Base-by-base conservation (phyloP, 2,888 invertebrate genomes). In the Oscheius sp. region DNA sequence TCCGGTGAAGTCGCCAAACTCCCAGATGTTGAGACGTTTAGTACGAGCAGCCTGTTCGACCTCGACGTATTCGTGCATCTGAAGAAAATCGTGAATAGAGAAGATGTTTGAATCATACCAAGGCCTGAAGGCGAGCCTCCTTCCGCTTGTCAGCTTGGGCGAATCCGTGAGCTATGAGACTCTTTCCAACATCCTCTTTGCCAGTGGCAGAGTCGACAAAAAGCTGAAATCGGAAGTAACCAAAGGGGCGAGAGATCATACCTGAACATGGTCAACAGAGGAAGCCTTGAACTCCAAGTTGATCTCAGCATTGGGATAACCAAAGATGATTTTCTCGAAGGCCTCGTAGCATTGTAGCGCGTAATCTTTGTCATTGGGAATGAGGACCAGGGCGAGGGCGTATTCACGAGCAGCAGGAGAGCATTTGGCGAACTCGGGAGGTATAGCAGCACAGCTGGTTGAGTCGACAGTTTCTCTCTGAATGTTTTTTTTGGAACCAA, bases 1-100 rank as follows among this genome's bases (percentile, higher is more conserved):
- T 42, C 42, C 42, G 7, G 94, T 94, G 91, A 97, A 95, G 91
- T 99, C 99, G n/a, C 99, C 99, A 90, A 98, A 98, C 89, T 94
- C 94, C 98, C 98, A 99, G 88, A 99, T 93, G 90, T 94, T 94
- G 86, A 93, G 92, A 90, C 95, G 95, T 48, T 89, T 88, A 35
- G 75, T 76, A 76, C 91, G 90, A 48, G 91, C 91, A 50, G 86
- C 85, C 32, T 90, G 89, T 80, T 91, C 91, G 9, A 90, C 90
- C 48, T 89, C 88, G 73, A 75, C 80, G 84, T 91, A 91, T 51
- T 90, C 89, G 1, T 85, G 74, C 72, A 91, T 83, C 79, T 91
- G 77, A 68, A 68, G 29, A 51, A 32, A 13, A 21, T 21, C n/a
- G 2, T n/a, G 13, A 3, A 21, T 11, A n/a, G 37, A 13, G 5